phyloP scores from a whole-genome alignment of 2,888 invertebrate species.

The Herminia tarsipennalis region DNA sequence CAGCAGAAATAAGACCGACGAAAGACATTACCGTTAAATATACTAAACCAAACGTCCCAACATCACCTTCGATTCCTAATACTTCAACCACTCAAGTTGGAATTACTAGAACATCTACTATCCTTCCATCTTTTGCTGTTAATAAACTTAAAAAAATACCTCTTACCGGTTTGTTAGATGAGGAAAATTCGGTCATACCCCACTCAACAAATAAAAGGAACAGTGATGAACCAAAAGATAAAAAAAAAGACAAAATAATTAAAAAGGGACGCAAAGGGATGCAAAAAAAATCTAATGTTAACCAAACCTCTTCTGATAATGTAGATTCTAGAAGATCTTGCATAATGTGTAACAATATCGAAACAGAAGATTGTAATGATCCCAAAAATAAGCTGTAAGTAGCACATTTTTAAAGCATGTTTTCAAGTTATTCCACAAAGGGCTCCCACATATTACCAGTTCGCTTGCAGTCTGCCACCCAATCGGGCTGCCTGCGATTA shows the following conservation, averaged over 20 bases:
- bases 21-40: background rate
- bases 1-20: slow-evolving; percentile 1
- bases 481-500: too few relatives aligned
- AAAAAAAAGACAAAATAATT: slow-evolving; percentile 40
- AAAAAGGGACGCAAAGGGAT: too few relatives aligned
- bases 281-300: too few relatives aligned
- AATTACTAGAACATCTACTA: slow-evolving; percentile 20
- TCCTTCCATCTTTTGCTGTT: slow-evolving; percentile 7
- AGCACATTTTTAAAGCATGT: too few relatives aligned
- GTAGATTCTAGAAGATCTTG: slow-evolving; percentile 53
- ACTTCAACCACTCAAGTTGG: slow-evolving; percentile 10
- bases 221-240: slow-evolving; percentile 42
- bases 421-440: too few relatives aligned
- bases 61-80: slow-evolving; percentile 3
- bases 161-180: slow-evolving; percentile 34
- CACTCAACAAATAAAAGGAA: background rate
- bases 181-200: too few relatives aligned
- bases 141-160: slow-evolving; percentile 42
- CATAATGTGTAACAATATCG: slow-evolving; percentile 65
- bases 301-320: too few relatives aligned
- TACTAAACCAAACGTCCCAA: slow-evolving; percentile 4
- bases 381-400: slow-evolving; percentile 68
- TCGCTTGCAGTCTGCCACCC: too few relatives aligned
- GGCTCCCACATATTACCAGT: too few relatives aligned
- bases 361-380: slow-evolving; percentile 54